A percentile compares a stretch with the other conserved stretches of the same genome.
Conservation (phyloP, 30 jellyfish, hydroid and myxozoan species). For the Thelohanellus kitauei region DNA sequence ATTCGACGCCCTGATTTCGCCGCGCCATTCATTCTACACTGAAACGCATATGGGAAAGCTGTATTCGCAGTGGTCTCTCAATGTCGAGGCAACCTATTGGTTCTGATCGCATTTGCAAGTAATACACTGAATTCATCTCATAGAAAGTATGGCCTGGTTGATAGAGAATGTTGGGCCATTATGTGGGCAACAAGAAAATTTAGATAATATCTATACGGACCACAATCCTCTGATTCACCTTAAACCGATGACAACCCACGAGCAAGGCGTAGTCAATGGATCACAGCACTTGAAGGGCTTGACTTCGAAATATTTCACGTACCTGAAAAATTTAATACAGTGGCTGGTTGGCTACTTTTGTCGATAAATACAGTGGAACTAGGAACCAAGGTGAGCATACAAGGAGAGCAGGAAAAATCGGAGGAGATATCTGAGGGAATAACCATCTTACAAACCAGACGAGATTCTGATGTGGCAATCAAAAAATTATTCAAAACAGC, state of each 20-base stretch:
- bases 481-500: too few species aligned
- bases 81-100: not conserved
- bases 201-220: not conserved
- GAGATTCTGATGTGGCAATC: too few species aligned
- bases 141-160: too few species aligned
- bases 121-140: slow-evolving; percentile 4
- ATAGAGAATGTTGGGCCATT: not conserved
- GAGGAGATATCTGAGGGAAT: too few species aligned
- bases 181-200: not conserved
- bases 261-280: not conserved
- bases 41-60: slow-evolving; percentile 14
- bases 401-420: too few species aligned
- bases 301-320: too few species aligned
- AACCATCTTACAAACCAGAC: too few species aligned
- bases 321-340: too few species aligned
- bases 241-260: not conserved
- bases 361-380: too few species aligned
- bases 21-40: slow-evolving; percentile 4
- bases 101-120: slow-evolving; percentile 16
- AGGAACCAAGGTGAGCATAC: too few species aligned
- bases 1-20: slow-evolving; percentile 15
- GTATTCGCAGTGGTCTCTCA: slow-evolving; percentile 19
- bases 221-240: not conserved
- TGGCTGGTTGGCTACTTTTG: too few species aligned
- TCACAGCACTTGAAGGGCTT: too few species aligned